Base-by-base conservation (phyloP, 2,113 vertebrate species). In the Eptesicus fuscus region DNA sequence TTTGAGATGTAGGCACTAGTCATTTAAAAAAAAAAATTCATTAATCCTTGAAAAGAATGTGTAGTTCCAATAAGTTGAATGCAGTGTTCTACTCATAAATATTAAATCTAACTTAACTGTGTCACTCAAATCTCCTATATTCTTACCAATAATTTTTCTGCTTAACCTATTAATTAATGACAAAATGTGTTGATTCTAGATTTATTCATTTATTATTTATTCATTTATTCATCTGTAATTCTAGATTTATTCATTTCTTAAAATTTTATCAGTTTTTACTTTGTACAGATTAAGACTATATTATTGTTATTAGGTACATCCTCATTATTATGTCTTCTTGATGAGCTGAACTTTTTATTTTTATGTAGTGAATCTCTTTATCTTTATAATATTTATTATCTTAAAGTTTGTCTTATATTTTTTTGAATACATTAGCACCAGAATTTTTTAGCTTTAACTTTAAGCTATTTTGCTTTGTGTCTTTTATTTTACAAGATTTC, bases 391-490 rank as follows among this genome's bases (percentile, higher is more conserved):
- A 7, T 40, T 85, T 85, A 70, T 67, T 91, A 4, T 88, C 67
- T 89, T 93, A 69, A 90, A 78, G 14, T 32, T 92, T 87, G 28
- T 92, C 71, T 87, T 92, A 28, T 87, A 30, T 87, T 90, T 49
- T 49, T 28, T n/a, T 23, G 22, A 77, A 13, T 73, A 42, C 51
- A 69, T 59, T 44, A 78, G 22, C 53, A 83, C 11, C 14, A 90
- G n/a, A 79, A 47, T 47, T 87, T 30, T 79, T 92, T 82, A 89
- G 49, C 17, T 92, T 89, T 88, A 47, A 70, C 32, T 40, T 77
- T 56, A 92, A 83, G 74, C 37, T 69, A 17, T 87, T 87, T 61
- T 28, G 18, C n/a, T 79, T 79, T 53, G n/a, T 79, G 4, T 79
- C 70, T 83, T 87, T 83, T 23, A 40, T 59, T 90, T 90, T 73